These are phyloP conservation scores for Cryptotis parvus DNA, from an alignment of 2,113 vertebrate species.

Conservation along the genomic window DNA sequence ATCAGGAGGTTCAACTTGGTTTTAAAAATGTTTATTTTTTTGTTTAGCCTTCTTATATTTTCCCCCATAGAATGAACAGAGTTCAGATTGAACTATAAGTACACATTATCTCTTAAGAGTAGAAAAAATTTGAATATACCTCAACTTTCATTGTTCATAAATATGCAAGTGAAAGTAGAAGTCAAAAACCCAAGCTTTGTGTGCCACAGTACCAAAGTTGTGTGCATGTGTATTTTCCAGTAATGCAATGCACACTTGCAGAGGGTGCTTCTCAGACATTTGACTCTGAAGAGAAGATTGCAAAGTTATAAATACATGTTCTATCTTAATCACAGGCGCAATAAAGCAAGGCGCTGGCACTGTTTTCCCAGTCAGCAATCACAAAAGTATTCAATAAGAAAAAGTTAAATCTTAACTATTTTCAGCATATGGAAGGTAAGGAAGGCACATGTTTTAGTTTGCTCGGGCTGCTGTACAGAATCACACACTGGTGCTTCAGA, in stretches of 20 bases:
- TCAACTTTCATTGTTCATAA: conserved; percentile 20
- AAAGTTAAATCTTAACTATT: conserved; percentile 9
- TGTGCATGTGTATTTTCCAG: not conserved
- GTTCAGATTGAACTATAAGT: not conserved
- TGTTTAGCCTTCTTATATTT: not conserved
- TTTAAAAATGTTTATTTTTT: not conserved
- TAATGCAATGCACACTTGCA: not conserved
- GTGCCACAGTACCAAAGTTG: not conserved
- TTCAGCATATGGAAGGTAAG: not conserved
- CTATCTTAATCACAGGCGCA: conserved; percentile 45
- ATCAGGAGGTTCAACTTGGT: not conserved
- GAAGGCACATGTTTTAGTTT: not conserved
- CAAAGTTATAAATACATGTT: conserved; percentile 39
- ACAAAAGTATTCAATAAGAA: not conserved
- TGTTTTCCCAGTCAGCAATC: conserved; percentile 11
- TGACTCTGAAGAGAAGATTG: conserved; percentile 35
- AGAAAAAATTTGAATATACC: not conserved
- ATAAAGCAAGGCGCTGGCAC: conserved; percentile 1
- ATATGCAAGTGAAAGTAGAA: conserved; percentile 13
- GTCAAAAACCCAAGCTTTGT: not conserved
- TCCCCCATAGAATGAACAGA: not conserved
- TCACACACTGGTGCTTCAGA: not conserved
- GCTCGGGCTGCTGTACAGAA: not conserved
- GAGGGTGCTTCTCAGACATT: not conserved
- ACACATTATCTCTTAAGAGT: not conserved